Evolutionary conservation across 1,140 invertebrate genomes (phyloP).

Genomic region (Bradysia coprophila): DNA sequence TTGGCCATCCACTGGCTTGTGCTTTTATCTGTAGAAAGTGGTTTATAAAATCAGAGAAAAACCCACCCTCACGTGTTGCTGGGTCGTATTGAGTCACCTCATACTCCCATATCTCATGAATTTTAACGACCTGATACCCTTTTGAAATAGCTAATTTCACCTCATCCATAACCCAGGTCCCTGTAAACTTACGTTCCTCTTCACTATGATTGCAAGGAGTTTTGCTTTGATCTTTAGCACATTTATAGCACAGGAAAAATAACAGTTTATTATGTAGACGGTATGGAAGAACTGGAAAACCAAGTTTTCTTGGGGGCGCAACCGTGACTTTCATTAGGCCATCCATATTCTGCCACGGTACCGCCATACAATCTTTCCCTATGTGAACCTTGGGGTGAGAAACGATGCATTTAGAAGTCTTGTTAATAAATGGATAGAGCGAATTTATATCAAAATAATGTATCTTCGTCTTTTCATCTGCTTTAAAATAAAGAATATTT

Average conservation of each 20-base stretch:
- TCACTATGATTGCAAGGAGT: constrained; percentile 11
- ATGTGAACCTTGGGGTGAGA: constrained; percentile 2
- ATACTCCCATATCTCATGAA: background rate
- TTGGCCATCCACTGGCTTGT: constrained; percentile 14
- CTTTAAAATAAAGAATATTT: background rate
- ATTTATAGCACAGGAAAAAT: background rate
- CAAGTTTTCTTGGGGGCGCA: background rate
- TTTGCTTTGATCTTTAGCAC: background rate
- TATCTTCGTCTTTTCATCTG: background rate
- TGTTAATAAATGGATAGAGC: background rate
- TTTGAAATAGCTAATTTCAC: constrained; percentile 14
- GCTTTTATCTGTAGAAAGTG: constrained; percentile 21
- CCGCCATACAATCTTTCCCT: constrained; percentile 1
- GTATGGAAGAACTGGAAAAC: background rate
- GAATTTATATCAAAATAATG: background rate
- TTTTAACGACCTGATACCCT: constrained; percentile 11
- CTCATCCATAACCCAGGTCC: constrained; percentile 22
- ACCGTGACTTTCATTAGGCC: background rate
- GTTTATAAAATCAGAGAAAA: constrained; percentile 16
- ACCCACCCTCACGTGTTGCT: constrained; percentile 9
- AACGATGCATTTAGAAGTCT: background rate
- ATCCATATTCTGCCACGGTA: background rate
- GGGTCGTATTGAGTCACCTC: background rate
- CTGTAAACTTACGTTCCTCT: constrained; percentile 14
- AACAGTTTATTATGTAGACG: background rate